phyloP scores from a whole-genome alignment of 2,113 vertebrate species.

The Phyllostomus discolor region DNA sequence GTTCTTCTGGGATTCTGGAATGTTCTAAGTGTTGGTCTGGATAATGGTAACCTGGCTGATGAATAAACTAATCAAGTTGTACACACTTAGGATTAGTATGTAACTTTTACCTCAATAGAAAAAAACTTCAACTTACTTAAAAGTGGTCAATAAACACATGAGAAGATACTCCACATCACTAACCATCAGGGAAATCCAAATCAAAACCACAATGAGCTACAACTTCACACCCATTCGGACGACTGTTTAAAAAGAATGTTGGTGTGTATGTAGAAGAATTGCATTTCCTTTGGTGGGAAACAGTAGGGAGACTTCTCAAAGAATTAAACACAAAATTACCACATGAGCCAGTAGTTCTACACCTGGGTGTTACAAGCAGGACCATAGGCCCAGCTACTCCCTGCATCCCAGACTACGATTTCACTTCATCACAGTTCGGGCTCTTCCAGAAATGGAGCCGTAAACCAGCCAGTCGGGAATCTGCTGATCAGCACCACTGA shows the following conservation, averaged over 20 bases:
- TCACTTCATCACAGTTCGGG: no score
- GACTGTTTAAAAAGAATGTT: background rate
- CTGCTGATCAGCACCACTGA: background rate
- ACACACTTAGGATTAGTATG: background rate
- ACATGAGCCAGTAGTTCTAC: no score
- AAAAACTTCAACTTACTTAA: background rate
- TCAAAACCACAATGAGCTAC: background rate
- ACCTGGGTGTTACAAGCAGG: background rate
- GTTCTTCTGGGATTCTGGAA: background rate
- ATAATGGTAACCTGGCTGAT: background rate
- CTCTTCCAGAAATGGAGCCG: background rate
- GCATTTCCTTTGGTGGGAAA: background rate
- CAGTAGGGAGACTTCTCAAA: background rate
- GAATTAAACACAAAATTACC: background rate
- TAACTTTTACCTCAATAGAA: background rate
- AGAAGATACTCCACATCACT: background rate
- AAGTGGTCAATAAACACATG: background rate
- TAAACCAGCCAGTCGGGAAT: background rate
- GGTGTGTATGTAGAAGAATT: background rate
- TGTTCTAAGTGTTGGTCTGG: background rate
- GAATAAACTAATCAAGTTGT: background rate
- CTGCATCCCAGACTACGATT: background rate
- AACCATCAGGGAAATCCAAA: background rate
- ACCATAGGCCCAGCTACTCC: background rate
- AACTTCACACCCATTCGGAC: background rate